Base-by-base conservation (phyloP, 2,113 vertebrate species). In the Myrmophylax atrothorax region DNA sequence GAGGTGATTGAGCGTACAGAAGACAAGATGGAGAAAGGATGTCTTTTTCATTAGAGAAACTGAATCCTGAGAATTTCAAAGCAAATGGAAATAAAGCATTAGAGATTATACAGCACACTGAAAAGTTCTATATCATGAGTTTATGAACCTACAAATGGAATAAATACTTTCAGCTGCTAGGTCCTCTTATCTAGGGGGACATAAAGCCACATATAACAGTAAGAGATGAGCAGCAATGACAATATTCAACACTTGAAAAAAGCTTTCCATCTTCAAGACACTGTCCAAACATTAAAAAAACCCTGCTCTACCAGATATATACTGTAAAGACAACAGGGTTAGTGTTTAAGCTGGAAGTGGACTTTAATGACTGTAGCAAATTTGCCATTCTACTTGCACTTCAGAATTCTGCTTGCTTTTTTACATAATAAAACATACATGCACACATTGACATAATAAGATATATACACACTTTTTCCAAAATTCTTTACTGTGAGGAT, bases 311-410 rank as follows among this genome's bases (percentile, higher is more conserved):
- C 23, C 24, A 84, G 31, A 15, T 49, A 84, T 0, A 3, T 17
- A n/a, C n/a, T 4, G 3, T 64, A 89, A 69, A 79, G 56, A 73
- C 5, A 5, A 37, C 14, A 74, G 28, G 47, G 29, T 75, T 69
- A 63, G 58, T 81, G 18, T 49, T 82, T 72, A 87, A 82, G 25
- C 20, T 60, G 60, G 40, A 82, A 89, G 10, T 53, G 58, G 89
- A 68, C 40, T 33, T 84, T 23, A 80, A 46, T 55, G 56, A 68
- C 14, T 26, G 25, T 44, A 85, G 63, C 56, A n/a, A 81, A 67
- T 53, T 62, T 82, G 76, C 72, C 63, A 90, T 87, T 79, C 35
- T 70, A 52, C 50, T 89, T 94, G 87, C 52, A 93, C 69, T 95
- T 96, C 9, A 1, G 22, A 52, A 66, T 80, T 66, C 74, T 23